Evolutionary conservation across 2,797 vertebrate genomes (phyloP).

Genomic region (Eptatretus atami): DNA sequence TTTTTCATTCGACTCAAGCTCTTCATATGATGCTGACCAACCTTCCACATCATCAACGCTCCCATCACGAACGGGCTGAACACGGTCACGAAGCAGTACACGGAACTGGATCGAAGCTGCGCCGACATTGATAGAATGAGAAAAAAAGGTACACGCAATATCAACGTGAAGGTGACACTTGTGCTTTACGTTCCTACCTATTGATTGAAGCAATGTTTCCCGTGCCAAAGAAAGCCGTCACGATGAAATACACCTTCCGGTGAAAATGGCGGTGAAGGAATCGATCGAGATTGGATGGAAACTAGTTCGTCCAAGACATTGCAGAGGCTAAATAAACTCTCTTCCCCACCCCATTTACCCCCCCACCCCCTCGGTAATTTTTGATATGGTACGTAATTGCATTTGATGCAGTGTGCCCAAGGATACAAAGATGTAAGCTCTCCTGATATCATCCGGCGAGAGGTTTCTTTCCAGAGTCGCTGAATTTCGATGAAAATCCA

Average conservation of each 20-base stretch:
- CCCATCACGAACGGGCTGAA: conserved; percentile 91
- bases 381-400: too few relatives aligned
- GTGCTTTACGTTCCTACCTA: conserved; percentile 23
- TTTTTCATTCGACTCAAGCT: not conserved
- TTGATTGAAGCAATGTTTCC: conserved; percentile 94
- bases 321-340: too few relatives aligned
- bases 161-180: too few relatives aligned
- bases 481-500: conserved; percentile 31
- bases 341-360: too few relatives aligned
- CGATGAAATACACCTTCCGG: conserved; percentile 60
- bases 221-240: conserved; percentile 81
- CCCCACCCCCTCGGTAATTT: too few relatives aligned
- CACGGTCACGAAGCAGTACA: conserved; percentile 83
- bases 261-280: not conserved
- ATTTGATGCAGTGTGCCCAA: conserved; percentile 10
- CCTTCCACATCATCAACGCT: conserved; percentile 80
- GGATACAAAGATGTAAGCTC: conserved; percentile 93
- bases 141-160: too few relatives aligned
- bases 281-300: too few relatives aligned
- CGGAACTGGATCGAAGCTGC: conserved; percentile 71
- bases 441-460: conserved; percentile 41
- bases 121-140: conserved; percentile 6
- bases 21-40: conserved; percentile 12
- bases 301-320: too few relatives aligned
- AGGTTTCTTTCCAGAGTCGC: conserved; percentile 42